A percentile compares a stretch with the other conserved stretches of the same genome.
Evolutionary conservation across 2,113 vertebrate genomes (phyloP).

Genomic region (Indri indri): DNA sequence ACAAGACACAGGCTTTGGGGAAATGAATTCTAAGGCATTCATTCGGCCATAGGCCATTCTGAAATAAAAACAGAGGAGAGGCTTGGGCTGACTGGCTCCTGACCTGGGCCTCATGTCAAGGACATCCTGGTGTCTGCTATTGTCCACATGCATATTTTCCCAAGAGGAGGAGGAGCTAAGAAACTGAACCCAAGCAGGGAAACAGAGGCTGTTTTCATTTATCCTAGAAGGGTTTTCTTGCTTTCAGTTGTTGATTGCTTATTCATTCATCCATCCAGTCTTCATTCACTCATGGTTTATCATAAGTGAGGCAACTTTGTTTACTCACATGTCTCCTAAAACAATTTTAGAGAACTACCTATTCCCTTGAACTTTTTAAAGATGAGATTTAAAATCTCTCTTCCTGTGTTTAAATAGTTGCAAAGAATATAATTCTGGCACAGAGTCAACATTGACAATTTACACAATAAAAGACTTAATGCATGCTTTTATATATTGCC

Average conservation of each 20-base stretch:
- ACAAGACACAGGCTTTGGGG: background rate
- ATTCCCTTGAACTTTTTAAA: background rate
- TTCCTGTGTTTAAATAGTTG: background rate
- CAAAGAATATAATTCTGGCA: background rate
- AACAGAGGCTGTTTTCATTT: background rate
- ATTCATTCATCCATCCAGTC: background rate
- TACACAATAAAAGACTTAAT: slow-evolving; percentile 9
- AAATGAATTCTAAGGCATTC: background rate
- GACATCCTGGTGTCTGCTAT: no score
- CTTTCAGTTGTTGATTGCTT: background rate
- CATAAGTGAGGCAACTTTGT: background rate
- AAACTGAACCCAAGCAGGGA: background rate
- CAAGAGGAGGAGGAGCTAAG: background rate
- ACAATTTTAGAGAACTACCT: background rate
- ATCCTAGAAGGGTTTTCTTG: background rate
- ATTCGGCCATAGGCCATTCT: background rate
- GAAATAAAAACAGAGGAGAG: background rate
- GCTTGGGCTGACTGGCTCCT: background rate
- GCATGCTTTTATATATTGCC: background rate
- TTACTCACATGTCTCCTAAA: background rate
- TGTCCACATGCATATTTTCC: background rate
- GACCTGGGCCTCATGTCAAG: background rate
- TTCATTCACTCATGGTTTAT: background rate
- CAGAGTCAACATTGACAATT: background rate
- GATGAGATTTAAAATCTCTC: background rate